Evolutionary conservation across 2,797 vertebrate genomes (phyloP), one percentile per base, ranked within the genome.

Genomic region (Gallinago stenura): DNA sequence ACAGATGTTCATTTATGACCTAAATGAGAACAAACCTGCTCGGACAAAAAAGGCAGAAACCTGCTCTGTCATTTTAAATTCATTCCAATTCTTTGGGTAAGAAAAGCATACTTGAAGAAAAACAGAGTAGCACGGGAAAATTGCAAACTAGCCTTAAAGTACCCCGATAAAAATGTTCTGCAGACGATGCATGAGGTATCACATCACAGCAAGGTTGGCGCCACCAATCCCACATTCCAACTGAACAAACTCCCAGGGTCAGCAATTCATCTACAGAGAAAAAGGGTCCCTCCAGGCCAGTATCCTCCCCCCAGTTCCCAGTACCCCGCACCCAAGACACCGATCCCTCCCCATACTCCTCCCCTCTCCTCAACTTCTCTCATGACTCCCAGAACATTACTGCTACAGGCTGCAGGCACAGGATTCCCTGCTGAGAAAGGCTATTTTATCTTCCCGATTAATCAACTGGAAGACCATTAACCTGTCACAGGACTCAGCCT

Each of bases 21-120:
- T 83, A 83, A 94, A 94, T 53, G 75, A 92, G 89, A 92, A 93
- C 57, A 73, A 95, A 87, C 91, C 81, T 96, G 83, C 90, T 69
- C 12, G 10, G 82, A 85, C 20, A 41, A 93, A 68, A 71, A 78
- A 83, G 35, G 53, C 31, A 53, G 83, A 96, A 83, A 77, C 26
- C 71, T 62, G 43, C 75, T 73, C 19, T 31, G 57, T 35, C 12
- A 18, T 83, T 92, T 86, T 7, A 84, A 93, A 89, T 65, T 53
- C 19, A 62, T 43, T 82, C 20, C 10, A 79, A 53, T 64, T 83
- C 41, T 83, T 70, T 51, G 50, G 45, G 54, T 58, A 87, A 83
- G 43, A 89, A 90, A 92, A 93, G 13, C 25, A 10, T 8, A 66
- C 19, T 21, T 50, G 57, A 62, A 82, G 28, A 56, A 86, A 89